Conservation (phyloP, 2,113 vertebrate genomes). For the Chelonoidis abingdonii region DNA sequence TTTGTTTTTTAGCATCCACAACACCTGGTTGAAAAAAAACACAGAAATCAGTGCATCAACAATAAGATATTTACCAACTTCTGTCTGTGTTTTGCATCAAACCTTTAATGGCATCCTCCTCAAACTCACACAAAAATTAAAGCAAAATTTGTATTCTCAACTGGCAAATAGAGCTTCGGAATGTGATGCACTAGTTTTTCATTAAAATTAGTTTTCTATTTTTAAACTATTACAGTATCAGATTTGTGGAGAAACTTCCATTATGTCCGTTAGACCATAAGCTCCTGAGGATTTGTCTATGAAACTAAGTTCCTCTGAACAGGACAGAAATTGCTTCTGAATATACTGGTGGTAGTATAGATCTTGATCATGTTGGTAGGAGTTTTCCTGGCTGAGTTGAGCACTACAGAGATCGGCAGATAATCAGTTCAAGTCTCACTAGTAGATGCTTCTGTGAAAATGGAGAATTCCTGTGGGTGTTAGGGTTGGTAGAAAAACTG, state of each 20-base stretch:
- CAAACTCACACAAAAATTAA: not conserved
- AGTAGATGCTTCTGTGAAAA: slow-evolving; percentile 63
- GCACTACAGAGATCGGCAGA: slow-evolving; percentile 47
- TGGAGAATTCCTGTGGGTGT: slow-evolving; percentile 17
- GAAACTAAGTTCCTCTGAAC: not conserved
- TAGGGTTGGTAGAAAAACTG: not conserved
- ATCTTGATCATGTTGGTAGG: slow-evolving; percentile 50
- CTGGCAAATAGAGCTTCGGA: not conserved
- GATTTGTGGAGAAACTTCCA: not conserved
- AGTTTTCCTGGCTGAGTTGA: slow-evolving; percentile 61
- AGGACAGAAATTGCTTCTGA: slow-evolving; percentile 17
- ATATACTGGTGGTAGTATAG: slow-evolving; percentile 11
- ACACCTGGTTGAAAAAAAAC: slow-evolving; percentile 10
- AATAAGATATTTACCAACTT: not conserved
- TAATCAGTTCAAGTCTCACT: slow-evolving; percentile 55
- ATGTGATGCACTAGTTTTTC: not conserved
- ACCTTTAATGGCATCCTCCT: not conserved
- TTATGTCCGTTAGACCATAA: not conserved
- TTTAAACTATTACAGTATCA: not conserved
- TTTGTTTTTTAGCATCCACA: slow-evolving; percentile 50
- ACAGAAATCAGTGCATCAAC: not conserved
- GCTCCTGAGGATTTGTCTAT: not conserved
- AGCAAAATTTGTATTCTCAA: not conserved
- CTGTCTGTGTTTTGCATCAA: not conserved
- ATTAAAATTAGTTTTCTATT: slow-evolving; percentile 34